Base-by-base conservation (phyloP, 1,140 invertebrate genomes). In the Eriosoma lanigerum region DNA sequence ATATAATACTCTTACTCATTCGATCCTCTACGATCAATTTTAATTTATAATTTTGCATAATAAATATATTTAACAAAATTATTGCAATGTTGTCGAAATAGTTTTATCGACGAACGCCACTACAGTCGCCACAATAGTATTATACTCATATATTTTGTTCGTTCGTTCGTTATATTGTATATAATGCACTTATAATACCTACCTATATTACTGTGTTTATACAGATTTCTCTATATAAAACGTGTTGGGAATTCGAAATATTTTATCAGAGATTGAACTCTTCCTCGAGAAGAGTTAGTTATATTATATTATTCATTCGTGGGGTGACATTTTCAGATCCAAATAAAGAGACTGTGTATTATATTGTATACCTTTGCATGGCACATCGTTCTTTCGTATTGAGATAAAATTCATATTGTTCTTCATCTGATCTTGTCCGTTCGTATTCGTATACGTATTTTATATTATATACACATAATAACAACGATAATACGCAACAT, bases 291-390 rank as follows among this genome's bases (percentile, higher is more conserved):
- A 46, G 44, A 46, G 15, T 19, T 21, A 21, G 52, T 56, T n/a
- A n/a, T n/a, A n/a, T n/a, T n/a, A n/a, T 21, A 13, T 46, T 64
- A 32, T 29, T 66, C 62, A 38, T 66, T 66, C 19, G 21, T 5
- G n/a, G n/a, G n/a, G 62, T 66, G 62, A 66, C 62, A 68, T 68
- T 68, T 68, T 15, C 32, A 68, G 62, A n/a, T 19, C 32, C n/a
- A 13, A 19, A n/a, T n/a, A n/a, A n/a, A n/a, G n/a, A 24, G n/a
- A 68, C 64, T 10, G 29, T 21, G 9, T 38, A 38, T 5, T 21
- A 58, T 56, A 26, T 58, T 24, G 15, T 12, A 26, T 26, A 12
- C 10, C 19, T 64, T 10, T 64, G 21, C 19, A 32, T n/a, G 13
- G n/a, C n/a, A n/a, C n/a, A n/a, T n/a, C n/a, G n/a, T n/a, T n/a